Evolutionary conservation across 2,888 invertebrate species (phyloP).

Genomic region (Aproaerema taeniolella): DNA sequence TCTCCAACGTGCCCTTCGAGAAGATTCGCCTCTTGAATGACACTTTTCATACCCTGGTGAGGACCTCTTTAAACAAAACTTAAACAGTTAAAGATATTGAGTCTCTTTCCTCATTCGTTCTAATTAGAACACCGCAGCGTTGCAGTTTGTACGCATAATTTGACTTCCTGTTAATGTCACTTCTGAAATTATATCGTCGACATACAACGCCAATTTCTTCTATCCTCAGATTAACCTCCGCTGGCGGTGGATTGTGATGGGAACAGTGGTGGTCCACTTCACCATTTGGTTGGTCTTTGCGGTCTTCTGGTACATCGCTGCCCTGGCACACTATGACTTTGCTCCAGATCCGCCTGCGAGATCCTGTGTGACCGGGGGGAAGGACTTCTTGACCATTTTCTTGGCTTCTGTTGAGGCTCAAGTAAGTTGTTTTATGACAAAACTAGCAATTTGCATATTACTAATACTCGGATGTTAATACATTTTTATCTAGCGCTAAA

Average conservation of each 20-base stretch:
- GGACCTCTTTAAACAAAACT: not conserved
- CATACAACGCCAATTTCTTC: too few relatives aligned
- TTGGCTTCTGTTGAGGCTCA: conserved; percentile 70
- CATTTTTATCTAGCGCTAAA: too few relatives aligned
- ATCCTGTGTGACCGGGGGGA: conserved; percentile 64
- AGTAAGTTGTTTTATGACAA: conserved; percentile 30
- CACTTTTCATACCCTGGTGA: conserved; percentile 64
- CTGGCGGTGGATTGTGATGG: conserved; percentile 70
- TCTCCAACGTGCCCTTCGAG: conserved; percentile 66
- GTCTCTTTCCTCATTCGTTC: not conserved
- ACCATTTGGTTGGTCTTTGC: conserved; percentile 68
- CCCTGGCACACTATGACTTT: conserved; percentile 67
- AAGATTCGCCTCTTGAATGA: conserved; percentile 63
- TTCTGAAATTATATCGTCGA: too few relatives aligned
- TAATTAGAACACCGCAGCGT: too few relatives aligned
- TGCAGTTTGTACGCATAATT: too few relatives aligned
- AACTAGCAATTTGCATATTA: too few relatives aligned
- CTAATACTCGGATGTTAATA: too few relatives aligned
- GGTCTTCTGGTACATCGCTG: conserved; percentile 66
- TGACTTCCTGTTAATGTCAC: too few relatives aligned
- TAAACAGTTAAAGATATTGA: not conserved
- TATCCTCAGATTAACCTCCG: conserved; percentile 57
- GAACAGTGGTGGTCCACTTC: conserved; percentile 64
- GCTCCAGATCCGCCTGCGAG: conserved; percentile 58
- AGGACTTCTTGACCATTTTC: conserved; percentile 66